Evolutionary conservation across 2,888 invertebrate species (phyloP).

Genomic region (Eilema depressum): DNA sequence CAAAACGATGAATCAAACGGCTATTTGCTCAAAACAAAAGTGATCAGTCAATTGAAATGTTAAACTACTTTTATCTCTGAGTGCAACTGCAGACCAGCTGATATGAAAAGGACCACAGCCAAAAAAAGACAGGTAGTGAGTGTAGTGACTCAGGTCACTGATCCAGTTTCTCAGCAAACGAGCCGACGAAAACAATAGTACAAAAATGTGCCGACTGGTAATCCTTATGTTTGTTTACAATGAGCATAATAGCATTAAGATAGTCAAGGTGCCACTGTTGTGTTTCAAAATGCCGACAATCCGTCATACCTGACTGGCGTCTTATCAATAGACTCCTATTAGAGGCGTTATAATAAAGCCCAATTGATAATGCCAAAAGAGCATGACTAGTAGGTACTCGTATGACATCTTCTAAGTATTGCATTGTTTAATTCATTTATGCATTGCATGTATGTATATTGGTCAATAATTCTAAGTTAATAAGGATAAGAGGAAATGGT

Average conservation of each 20-base stretch:
- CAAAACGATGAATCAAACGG: too few relatives aligned
- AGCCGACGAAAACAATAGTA: slow-evolving; percentile 66
- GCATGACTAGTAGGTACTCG: slow-evolving; percentile 2
- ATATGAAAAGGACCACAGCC: background rate
- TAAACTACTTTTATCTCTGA: background rate
- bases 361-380: slow-evolving; percentile 27
- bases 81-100: background rate
- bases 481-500: too few relatives aligned
- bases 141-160: slow-evolving; percentile 32
- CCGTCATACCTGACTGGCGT: slow-evolving; percentile 31
- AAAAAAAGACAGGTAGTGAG: slow-evolving; percentile 17
- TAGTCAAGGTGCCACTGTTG: slow-evolving; percentile 77
- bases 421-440: too few relatives aligned
- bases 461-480: too few relatives aligned
- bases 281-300: slow-evolving; percentile 64
- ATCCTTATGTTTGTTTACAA: slow-evolving; percentile 69
- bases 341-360: slow-evolving; percentile 20
- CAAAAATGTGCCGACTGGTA: slow-evolving; percentile 62
- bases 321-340: slow-evolving; percentile 32
- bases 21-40: background rate
- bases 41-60: background rate
- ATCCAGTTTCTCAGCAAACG: slow-evolving; percentile 55
- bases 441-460: too few relatives aligned
- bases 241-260: slow-evolving; percentile 71
- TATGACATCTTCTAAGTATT: slow-evolving; percentile 35